phyloP scores from a whole-genome alignment of 2,797 vertebrate genomes.

The Linurgus olivaceus region DNA sequence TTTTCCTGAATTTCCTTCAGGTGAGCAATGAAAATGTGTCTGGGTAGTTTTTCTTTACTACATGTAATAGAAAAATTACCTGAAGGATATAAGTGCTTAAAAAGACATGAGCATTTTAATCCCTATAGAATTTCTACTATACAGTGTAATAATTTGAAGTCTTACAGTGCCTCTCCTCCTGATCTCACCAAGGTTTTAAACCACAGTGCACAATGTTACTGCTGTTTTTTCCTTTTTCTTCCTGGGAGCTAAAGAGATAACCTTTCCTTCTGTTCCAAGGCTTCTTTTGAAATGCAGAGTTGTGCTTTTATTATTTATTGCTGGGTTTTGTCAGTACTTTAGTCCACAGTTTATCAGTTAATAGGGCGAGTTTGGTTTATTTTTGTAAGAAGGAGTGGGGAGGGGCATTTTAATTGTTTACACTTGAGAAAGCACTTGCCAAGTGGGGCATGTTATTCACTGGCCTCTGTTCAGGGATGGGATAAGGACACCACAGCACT shows the following conservation, averaged over 20 bases:
- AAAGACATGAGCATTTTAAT: not conserved
- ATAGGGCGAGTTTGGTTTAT: conserved; percentile 8
- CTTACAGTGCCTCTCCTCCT: not conserved
- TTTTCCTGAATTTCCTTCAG: not conserved
- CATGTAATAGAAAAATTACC: not conserved
- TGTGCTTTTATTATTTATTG: conserved; percentile 42
- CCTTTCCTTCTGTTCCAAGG: not conserved
- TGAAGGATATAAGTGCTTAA: not conserved
- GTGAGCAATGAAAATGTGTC: not conserved
- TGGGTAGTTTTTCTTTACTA: not conserved
- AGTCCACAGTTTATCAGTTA: not conserved
- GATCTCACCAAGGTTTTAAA: not conserved
- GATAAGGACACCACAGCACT: not conserved
- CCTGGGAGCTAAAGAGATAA: not conserved
- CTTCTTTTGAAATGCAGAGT: not conserved
- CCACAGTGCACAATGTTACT: not conserved
- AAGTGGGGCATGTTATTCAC: conserved; percentile 35
- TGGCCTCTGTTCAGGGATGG: not conserved
- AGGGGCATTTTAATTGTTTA: conserved; percentile 5
- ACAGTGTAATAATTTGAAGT: not conserved
- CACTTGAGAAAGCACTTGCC: conserved; percentile 32
- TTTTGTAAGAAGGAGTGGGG: not conserved
- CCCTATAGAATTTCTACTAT: not conserved
- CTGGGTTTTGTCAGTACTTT: not conserved
- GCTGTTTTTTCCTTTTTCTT: not conserved